phyloP scores from a whole-genome alignment of 2,113 vertebrate species.

The Apaloderma vittatum region DNA sequence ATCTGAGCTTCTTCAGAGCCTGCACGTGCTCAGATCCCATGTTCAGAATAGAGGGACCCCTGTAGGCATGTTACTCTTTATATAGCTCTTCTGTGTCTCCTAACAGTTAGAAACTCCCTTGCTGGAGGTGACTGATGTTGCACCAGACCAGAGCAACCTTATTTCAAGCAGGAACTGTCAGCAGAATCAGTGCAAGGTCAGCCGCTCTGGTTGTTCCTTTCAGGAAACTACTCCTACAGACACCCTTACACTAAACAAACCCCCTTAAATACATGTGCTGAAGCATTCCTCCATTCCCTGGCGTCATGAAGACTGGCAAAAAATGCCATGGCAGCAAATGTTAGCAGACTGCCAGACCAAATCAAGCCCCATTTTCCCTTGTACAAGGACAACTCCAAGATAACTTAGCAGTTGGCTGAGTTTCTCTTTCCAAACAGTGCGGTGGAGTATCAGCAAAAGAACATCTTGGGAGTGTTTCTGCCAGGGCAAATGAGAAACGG shows the following conservation, averaged over 20 bases:
- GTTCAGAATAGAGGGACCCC: background rate
- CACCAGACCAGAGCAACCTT: conserved; percentile 2
- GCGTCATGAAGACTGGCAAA: conserved; percentile 53
- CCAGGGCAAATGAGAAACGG: background rate
- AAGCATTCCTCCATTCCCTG: background rate
- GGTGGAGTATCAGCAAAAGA: background rate
- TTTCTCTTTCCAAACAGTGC: conserved; percentile 20
- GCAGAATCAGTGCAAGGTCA: conserved; percentile 50
- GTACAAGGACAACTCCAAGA: conserved; percentile 52
- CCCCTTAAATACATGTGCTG: background rate
- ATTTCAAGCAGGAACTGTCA: conserved; percentile 49
- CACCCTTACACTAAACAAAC: conserved; percentile 39
- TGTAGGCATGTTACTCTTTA: background rate
- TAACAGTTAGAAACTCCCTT: background rate
- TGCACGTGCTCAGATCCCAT: background rate
- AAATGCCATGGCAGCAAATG: conserved; percentile 60
- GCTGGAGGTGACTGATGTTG: conserved; percentile 20
- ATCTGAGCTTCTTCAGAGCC: background rate
- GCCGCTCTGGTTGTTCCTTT: conserved; percentile 5
- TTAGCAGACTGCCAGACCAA: conserved; percentile 45
- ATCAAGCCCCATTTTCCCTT: conserved; percentile 41
- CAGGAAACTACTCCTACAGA: conserved; percentile 55
- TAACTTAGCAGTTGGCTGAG: conserved; percentile 16
- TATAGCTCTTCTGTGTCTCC: background rate
- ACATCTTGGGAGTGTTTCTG: background rate